Evolutionary conservation across 2,797 vertebrate genomes (phyloP).

Genomic region (Schizopygopsis malacanthus): DNA sequence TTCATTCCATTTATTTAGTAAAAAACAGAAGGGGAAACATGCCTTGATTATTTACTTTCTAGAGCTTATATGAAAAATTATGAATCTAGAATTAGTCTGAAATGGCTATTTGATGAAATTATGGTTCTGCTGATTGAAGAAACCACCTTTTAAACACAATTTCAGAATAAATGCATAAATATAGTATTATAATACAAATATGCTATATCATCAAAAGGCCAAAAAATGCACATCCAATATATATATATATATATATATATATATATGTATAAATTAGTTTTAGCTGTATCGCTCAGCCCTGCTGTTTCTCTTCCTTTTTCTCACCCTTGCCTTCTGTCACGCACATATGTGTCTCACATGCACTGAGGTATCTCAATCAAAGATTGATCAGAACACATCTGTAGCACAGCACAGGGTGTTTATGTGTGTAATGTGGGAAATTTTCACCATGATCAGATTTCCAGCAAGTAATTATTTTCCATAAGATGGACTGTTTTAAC

Average conservation of each 20-base stretch:
- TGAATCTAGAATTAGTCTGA: not conserved
- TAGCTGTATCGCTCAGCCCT: not conserved
- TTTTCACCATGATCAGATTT: conserved; percentile 63
- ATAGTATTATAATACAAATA: not conserved
- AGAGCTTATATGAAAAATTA: not conserved
- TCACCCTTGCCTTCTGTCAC: conserved; percentile 28
- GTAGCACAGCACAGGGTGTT: conserved; percentile 48
- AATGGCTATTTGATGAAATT: not conserved
- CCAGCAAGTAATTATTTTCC: conserved; percentile 61
- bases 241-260: no score
- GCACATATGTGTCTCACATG: conserved; percentile 51
- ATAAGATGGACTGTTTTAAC: conserved; percentile 17
- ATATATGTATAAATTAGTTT: not conserved
- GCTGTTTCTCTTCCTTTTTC: not conserved
- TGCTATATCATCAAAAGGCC: not conserved
- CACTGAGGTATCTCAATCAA: conserved; percentile 60
- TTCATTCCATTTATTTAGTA: not conserved
- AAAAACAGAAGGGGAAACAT: not conserved
- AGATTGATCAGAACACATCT: conserved; percentile 61
- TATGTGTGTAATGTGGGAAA: conserved; percentile 41
- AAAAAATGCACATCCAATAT: no score
- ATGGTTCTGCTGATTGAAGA: not conserved
- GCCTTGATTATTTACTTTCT: not conserved
- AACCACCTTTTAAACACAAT: not conserved
- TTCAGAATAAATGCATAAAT: not conserved